A percentile compares a stretch with the other conserved stretches of the same genome.
phyloP scores from a whole-genome alignment of 1,140 invertebrate genomes.

The Pygmarrhopalites habei region DNA sequence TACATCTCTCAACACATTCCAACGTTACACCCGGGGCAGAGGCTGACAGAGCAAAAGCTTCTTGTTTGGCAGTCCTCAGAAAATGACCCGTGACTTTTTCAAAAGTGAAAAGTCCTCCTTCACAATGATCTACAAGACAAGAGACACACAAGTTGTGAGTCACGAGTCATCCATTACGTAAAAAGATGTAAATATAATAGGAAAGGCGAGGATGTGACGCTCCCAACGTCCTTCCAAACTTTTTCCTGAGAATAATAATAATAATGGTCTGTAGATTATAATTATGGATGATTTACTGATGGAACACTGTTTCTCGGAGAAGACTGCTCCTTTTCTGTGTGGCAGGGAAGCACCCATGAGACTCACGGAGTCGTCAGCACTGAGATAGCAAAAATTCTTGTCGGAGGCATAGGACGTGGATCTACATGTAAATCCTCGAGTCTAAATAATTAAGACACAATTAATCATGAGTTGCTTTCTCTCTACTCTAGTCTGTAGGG shows the following conservation, averaged over 20 bases:
- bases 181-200: too few species aligned
- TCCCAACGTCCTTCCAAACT: too few species aligned
- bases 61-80: slow-evolving; percentile 45
- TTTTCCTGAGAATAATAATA: too few species aligned
- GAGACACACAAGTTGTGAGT: neutral
- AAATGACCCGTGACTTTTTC: slow-evolving; percentile 50
- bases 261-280: too few species aligned
- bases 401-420: slow-evolving; percentile 44
- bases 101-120: slow-evolving; percentile 49
- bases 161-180: too few species aligned
- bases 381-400: slow-evolving; percentile 47
- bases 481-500: too few species aligned
- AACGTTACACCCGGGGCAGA: slow-evolving; percentile 45
- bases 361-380: slow-evolving; percentile 48
- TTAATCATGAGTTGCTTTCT: too few species aligned
- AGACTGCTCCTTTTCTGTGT: slow-evolving; percentile 41
- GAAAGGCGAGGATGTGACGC: too few species aligned
- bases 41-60: slow-evolving; percentile 43
- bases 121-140: slow-evolving; percentile 46
- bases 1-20: slow-evolving; percentile 43
- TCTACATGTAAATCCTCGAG: slow-evolving; percentile 44
- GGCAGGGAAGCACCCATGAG: slow-evolving; percentile 42
- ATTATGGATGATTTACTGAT: slow-evolving; percentile 46
- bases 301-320: slow-evolving; percentile 47
- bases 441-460: slow-evolving; percentile 33